phyloP scores from a whole-genome alignment of 2,888 invertebrate genomes.

The Gonocerus acuteangulatus region DNA sequence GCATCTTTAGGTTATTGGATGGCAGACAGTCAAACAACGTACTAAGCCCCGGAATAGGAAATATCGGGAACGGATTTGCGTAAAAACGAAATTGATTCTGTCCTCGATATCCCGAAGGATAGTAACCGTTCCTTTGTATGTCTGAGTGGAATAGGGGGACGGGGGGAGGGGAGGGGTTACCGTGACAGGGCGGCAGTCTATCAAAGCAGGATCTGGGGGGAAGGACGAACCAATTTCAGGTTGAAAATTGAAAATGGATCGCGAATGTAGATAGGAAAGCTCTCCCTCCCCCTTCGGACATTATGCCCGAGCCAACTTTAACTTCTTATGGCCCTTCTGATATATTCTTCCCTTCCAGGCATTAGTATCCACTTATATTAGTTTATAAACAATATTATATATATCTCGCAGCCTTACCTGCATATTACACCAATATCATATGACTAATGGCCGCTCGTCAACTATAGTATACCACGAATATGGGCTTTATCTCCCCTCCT shows the following conservation, averaged over 20 bases:
- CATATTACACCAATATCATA: no score
- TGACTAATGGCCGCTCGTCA: no score
- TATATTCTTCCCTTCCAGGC: slow-evolving; percentile 29
- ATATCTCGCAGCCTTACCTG: no score
- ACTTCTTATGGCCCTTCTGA: slow-evolving; percentile 36
- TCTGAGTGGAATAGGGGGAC: not conserved
- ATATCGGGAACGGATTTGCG: no score
- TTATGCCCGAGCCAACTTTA: slow-evolving; percentile 33
- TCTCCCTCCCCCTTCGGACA: slow-evolving; percentile 30
- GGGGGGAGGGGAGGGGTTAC: slow-evolving; percentile 4
- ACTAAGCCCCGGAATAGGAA: no score
- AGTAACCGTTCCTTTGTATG: not conserved
- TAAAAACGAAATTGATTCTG: no score
- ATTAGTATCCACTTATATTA: slow-evolving; percentile 26
- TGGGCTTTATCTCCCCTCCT: no score
- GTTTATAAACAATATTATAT: slow-evolving; percentile 35
- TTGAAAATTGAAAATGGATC: slow-evolving; percentile 40
- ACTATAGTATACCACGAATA: no score
- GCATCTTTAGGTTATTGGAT: no score
- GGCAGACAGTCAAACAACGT: no score
- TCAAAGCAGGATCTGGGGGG: slow-evolving; percentile 35
- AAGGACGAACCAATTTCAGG: slow-evolving; percentile 38
- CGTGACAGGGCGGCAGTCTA: slow-evolving; percentile 28
- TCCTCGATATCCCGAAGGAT: no score
- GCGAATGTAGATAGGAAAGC: slow-evolving; percentile 37